Conservation (phyloP, 1,140 invertebrate species). For the Leptoteleia sp. region DNA sequence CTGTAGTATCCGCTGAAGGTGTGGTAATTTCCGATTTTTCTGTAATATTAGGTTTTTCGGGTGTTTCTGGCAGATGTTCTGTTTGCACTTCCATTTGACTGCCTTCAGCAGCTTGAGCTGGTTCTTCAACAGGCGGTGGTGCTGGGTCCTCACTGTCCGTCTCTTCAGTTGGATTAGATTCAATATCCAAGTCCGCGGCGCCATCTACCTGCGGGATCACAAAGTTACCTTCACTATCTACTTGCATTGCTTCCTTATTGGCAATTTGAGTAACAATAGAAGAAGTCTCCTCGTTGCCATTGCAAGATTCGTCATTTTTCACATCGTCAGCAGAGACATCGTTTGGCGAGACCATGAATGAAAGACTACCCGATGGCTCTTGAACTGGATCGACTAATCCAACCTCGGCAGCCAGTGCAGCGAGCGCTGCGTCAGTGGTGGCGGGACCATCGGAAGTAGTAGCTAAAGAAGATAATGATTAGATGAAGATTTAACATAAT, state of each 20-base stretch:
- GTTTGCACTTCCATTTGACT: neutral
- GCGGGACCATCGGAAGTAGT: conserved; percentile 84
- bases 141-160: conserved; percentile 1
- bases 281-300: conserved; percentile 74
- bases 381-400: conserved; percentile 84
- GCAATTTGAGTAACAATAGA: conserved; percentile 72
- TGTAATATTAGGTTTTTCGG: too few relatives aligned
- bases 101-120: conserved; percentile 37
- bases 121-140: conserved; percentile 60
- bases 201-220: conserved; percentile 79
- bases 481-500: too few relatives aligned
- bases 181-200: conserved; percentile 71
- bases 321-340: conserved; percentile 69
- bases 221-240: conserved; percentile 78
- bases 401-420: conserved; percentile 85
- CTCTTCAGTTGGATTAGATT: conserved; percentile 70
- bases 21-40: too few relatives aligned
- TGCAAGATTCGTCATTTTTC: conserved; percentile 77
- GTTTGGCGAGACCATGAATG: conserved; percentile 77
- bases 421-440: conserved; percentile 85
- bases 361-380: conserved; percentile 75
- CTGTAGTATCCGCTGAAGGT: too few relatives aligned
- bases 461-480: conserved; percentile 76
- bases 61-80: conserved; percentile 2
- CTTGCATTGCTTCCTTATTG: conserved; percentile 76